Evolutionary conservation across 1,140 invertebrate genomes (phyloP).

Genomic region (Diprion similis): DNA sequence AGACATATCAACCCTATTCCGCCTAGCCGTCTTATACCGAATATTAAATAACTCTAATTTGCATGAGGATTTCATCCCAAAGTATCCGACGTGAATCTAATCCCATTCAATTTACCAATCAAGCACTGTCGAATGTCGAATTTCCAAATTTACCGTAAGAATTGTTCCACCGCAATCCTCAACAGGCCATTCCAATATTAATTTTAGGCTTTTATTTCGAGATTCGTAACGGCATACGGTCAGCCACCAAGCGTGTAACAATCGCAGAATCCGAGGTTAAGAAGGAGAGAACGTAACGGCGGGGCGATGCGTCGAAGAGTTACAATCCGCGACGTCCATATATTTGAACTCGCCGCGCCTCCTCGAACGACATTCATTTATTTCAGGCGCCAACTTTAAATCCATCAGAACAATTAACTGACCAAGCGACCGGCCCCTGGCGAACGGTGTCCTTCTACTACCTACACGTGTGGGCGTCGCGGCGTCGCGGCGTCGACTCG

Average conservation of each 20-base stretch:
- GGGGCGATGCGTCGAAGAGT: neutral
- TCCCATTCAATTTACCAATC: no score
- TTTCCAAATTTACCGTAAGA: no score
- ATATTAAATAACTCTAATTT: no score
- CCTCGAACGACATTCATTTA: constrained; percentile 33
- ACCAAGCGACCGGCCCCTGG: constrained; percentile 20
- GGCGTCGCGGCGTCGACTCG: neutral
- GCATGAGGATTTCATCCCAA: no score
- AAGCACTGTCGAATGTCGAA: no score
- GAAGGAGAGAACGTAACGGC: neutral
- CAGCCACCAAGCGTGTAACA: neutral
- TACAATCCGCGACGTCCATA: constrained; percentile 7
- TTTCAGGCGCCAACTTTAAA: constrained; percentile 18
- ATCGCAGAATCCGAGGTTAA: neutral
- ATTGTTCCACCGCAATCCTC: no score
- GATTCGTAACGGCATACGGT: no score
- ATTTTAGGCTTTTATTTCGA: no score
- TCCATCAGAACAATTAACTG: constrained; percentile 18
- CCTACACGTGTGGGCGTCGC: constrained; percentile 24
- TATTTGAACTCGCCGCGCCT: constrained; percentile 19
- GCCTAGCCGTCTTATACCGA: no score
- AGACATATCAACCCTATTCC: no score
- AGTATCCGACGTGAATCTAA: no score
- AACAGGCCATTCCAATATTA: no score
- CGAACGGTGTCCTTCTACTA: constrained; percentile 18